These are phyloP conservation scores for Lethocerus indicus DNA, from an alignment of 1,140 invertebrate genomes.

Conservation along the genomic window DNA sequence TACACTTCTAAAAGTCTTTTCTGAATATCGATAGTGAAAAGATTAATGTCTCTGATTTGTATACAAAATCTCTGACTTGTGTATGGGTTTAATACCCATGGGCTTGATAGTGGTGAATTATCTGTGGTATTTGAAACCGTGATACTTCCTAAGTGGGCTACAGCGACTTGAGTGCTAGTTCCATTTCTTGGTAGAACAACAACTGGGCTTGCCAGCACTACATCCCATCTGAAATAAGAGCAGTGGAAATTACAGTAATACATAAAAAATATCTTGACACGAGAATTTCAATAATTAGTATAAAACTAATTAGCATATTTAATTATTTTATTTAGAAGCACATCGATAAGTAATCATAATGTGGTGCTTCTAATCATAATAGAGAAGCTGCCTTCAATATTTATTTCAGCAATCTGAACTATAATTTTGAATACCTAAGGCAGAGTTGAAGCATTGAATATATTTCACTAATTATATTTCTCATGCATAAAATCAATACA, in stretches of 20 bases:
- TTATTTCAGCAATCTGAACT: too few relatives aligned
- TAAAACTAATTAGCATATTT: not conserved
- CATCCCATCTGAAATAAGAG: slow-evolving; percentile 35
- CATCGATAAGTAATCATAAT: too few relatives aligned
- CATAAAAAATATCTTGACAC: too few relatives aligned
- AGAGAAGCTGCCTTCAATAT: too few relatives aligned
- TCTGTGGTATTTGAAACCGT: slow-evolving; percentile 31
- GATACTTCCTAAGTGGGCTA: slow-evolving; percentile 87
- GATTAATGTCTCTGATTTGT: slow-evolving; percentile 72
- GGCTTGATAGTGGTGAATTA: slow-evolving; percentile 7
- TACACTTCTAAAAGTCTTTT: too few relatives aligned
- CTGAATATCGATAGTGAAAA: slow-evolving; percentile 47
- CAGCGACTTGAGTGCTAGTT: slow-evolving; percentile 66
- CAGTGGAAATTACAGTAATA: too few relatives aligned
- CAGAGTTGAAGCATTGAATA: too few relatives aligned
- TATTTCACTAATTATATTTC: too few relatives aligned
- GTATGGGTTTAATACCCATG: slow-evolving; percentile 9
- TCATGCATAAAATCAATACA: too few relatives aligned
- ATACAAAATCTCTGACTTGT: slow-evolving; percentile 30
- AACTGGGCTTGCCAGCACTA: slow-evolving; percentile 77
- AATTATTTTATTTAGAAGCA: too few relatives aligned
- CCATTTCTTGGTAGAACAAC: slow-evolving; percentile 65
- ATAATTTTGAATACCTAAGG: too few relatives aligned
- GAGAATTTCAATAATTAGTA: slow-evolving; percentile 1
- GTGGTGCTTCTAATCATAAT: too few relatives aligned